Percentiles rank a stretch among this genome's conserved stretches.
Conservation (phyloP, 2,888 invertebrate species). For the Autographa gamma region DNA sequence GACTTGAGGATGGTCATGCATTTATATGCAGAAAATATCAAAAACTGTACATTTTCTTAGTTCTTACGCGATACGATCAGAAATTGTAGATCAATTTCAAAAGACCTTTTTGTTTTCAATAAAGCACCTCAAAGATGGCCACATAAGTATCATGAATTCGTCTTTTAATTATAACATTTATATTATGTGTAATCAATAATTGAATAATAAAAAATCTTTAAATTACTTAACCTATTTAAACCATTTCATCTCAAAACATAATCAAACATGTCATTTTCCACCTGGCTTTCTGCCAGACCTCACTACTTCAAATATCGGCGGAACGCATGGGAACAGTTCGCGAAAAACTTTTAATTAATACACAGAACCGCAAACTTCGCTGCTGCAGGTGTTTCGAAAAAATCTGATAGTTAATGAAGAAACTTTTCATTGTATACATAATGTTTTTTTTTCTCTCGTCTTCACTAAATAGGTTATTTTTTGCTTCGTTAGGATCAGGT, state of each 20-base stretch:
- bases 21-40: no score
- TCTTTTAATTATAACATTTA: no score
- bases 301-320: slow-evolving; percentile 45
- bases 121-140: no score
- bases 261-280: slow-evolving; percentile 30
- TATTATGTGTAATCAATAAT: no score
- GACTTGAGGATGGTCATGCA: no score
- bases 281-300: slow-evolving; percentile 22
- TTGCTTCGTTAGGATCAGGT: not conserved
- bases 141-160: no score
- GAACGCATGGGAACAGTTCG: slow-evolving; percentile 32
- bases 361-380: slow-evolving; percentile 27
- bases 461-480: slow-evolving; percentile 6
- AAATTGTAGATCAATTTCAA: no score
- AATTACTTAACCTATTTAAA: not conserved
- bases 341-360: slow-evolving; percentile 58
- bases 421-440: slow-evolving; percentile 36
- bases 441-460: slow-evolving; percentile 12
- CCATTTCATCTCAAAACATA: not conserved
- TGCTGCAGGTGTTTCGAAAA: slow-evolving; percentile 45
- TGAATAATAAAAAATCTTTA: no score
- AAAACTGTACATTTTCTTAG: no score
- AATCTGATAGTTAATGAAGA: slow-evolving; percentile 42
- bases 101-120: no score
- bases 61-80: no score